Evolutionary conservation across 1,140 invertebrate genomes (phyloP).

Genomic region (Oncopodura yosiiana): DNA sequence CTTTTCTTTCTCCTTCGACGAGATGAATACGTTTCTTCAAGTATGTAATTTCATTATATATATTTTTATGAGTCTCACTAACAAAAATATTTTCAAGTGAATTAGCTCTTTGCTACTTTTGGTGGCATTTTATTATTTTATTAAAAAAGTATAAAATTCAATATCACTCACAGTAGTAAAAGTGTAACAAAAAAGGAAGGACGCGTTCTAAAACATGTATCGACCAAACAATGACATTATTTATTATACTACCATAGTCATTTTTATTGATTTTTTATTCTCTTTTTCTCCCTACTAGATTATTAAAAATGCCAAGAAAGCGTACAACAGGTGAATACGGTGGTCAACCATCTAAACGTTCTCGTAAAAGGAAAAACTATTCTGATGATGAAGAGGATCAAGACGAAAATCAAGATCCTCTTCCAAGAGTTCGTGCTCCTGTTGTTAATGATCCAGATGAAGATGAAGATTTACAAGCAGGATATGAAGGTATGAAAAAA

Average conservation of each 20-base stretch:
- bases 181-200: neutral
- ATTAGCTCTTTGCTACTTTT: conserved; percentile 15
- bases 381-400: conserved; percentile 16
- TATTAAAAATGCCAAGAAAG: too few relatives aligned
- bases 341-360: too few relatives aligned
- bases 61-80: conserved; percentile 14
- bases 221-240: neutral
- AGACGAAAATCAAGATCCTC: too few relatives aligned
- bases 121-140: conserved; percentile 12
- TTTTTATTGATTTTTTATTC: too few relatives aligned
- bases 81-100: conserved; percentile 30
- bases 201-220: too few relatives aligned
- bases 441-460: conserved; percentile 52
- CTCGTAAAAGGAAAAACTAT: too few relatives aligned
- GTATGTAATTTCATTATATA: conserved; percentile 30
- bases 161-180: too few relatives aligned
- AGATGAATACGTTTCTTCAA: conserved; percentile 31
- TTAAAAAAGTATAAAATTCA: too few relatives aligned
- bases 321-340: too few relatives aligned
- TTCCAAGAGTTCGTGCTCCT: conserved; percentile 41
- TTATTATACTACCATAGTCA: neutral
- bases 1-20: conserved; percentile 33
- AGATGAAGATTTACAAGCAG: conserved; percentile 42
- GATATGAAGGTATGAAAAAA: conserved; percentile 11
- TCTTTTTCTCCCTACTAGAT: too few relatives aligned